Conservation (phyloP, 1,140 invertebrate genomes). For the Hyles euphorbiae region DNA sequence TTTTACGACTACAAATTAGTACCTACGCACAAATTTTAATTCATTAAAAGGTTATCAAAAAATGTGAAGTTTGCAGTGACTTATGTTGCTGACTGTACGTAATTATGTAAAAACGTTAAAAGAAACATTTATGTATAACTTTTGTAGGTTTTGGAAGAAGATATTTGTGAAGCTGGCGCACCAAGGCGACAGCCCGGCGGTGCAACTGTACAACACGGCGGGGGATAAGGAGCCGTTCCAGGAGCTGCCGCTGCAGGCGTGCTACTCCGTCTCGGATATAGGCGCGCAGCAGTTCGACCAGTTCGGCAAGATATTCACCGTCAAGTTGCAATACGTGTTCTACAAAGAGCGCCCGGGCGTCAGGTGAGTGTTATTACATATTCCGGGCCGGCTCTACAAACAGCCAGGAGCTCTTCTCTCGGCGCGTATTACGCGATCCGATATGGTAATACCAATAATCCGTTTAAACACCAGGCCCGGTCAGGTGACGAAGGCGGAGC, state of each 20-base stretch:
- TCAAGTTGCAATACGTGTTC: conserved; percentile 98
- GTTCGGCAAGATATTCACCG: conserved; percentile 99
- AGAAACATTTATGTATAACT: too few species aligned
- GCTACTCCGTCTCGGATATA: conserved; percentile 94
- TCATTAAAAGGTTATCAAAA: too few species aligned
- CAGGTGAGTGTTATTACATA: conserved; percentile 36
- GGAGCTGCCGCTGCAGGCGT: conserved; percentile 93
- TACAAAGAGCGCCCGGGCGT: conserved; percentile 99
- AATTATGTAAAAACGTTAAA: too few species aligned
- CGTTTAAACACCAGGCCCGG: conserved; percentile 81
- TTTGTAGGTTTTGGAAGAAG: conserved; percentile 96
- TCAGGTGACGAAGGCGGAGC: conserved; percentile 95
- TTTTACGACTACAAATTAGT: too few species aligned
- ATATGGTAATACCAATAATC: too few species aligned
- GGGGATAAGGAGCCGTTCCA: conserved; percentile 94
- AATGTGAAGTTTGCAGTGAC: too few species aligned
- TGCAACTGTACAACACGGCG: conserved; percentile 90
- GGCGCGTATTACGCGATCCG: too few species aligned
- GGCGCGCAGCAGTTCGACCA: conserved; percentile 98
- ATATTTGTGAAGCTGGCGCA: conserved; percentile 89
- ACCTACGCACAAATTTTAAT: too few species aligned
- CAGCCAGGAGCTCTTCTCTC: too few species aligned
- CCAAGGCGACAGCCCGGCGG: conserved; percentile 88
- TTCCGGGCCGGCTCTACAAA: neutral
- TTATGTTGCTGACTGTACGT: too few species aligned